Conservation (phyloP, 1,140 invertebrate genomes). For the Pomacea maculata region DNA sequence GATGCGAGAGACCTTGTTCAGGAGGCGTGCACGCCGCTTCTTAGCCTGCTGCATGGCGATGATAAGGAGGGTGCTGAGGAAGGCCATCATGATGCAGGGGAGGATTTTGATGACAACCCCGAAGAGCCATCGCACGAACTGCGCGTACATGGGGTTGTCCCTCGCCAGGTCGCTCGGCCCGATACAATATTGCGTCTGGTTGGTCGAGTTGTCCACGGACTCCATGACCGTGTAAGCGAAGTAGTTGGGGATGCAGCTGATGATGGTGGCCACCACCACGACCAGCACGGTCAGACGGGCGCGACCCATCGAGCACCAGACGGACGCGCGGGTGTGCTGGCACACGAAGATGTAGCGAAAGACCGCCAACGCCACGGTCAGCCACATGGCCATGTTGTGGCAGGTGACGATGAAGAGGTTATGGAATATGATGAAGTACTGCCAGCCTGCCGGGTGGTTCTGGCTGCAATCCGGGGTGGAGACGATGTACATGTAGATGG, state of each 20-base stretch:
- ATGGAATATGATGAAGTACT: slow-evolving; percentile 60
- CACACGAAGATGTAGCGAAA: slow-evolving; percentile 92
- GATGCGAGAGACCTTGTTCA: slow-evolving; percentile 48
- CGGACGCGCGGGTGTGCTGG: slow-evolving; percentile 76
- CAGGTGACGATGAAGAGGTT: slow-evolving; percentile 79
- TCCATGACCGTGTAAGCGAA: slow-evolving; percentile 50
- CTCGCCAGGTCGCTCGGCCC: slow-evolving; percentile 39
- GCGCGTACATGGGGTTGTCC: slow-evolving; percentile 38
- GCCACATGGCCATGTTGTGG: slow-evolving; percentile 93
- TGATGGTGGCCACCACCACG: slow-evolving; percentile 77
- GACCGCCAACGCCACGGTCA: slow-evolving; percentile 90
- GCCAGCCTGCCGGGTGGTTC: slow-evolving; percentile 50
- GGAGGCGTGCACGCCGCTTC: slow-evolving; percentile 50
- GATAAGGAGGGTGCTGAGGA: slow-evolving; percentile 83
- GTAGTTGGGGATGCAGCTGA: slow-evolving; percentile 83
- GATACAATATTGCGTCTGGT: slow-evolving; percentile 11
- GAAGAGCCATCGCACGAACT: slow-evolving; percentile 80
- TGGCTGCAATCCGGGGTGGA: slow-evolving; percentile 23
- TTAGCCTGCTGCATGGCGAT: slow-evolving; percentile 71
- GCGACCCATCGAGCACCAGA: slow-evolving; percentile 77
- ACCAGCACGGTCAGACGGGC: slow-evolving; percentile 80
- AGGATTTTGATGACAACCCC: slow-evolving; percentile 84
- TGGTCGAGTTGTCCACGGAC: not conserved
- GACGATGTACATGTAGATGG: slow-evolving; percentile 71
- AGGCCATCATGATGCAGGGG: slow-evolving; percentile 82